Evolutionary conservation across 2,888 invertebrate species (phyloP), one percentile per base, ranked within the genome.

Genomic region (Proisotoma minuta): DNA sequence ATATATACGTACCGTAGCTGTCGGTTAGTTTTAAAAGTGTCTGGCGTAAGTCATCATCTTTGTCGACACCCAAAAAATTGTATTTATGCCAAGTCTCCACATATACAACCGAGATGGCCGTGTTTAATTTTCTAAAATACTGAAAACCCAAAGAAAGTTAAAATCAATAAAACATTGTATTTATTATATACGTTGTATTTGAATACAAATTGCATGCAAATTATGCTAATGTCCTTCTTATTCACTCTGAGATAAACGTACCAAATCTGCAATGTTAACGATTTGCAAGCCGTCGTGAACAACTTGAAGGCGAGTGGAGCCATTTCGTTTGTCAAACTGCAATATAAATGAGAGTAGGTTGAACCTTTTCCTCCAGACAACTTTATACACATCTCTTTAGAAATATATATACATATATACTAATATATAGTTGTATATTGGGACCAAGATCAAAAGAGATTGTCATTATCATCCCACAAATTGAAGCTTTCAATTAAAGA

Each of bases 241-340:
- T 49, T 23, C 51, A 59, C 50, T 8, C 50, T 27, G 8, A 34
- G 39, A 28, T n/a, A n/a, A 50, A 82, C 89, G 86, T 77, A 94
- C 94, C 86, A 95, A 82, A 83, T 98, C 98, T 65, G 96, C 94
- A 77, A 97, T 94, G 80, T 98, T 98, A 73, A 95, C 93, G 74
- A 95, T 92, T 84, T 95, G 93, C 78, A 96, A 89, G 70, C 94
- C 91, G 79, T 97, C 96, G 78, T 94, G 91, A 74, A 96, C 89
- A 72, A 93, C 90, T 77, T 91, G 89, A 18, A 87, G 84, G 69
- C 92, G 81, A 57, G 89, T 89, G 79, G 91, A 91, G 68, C 91
- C 91, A 78, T 93, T 93, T 64, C 94, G 83, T 76, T 89, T 87
- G 76, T 92, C 92, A 78, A 94, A 94, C 84, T 84, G 77, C 54